Base-by-base conservation (phyloP, 2,888 invertebrate genomes). In the Cenopis cana region DNA sequence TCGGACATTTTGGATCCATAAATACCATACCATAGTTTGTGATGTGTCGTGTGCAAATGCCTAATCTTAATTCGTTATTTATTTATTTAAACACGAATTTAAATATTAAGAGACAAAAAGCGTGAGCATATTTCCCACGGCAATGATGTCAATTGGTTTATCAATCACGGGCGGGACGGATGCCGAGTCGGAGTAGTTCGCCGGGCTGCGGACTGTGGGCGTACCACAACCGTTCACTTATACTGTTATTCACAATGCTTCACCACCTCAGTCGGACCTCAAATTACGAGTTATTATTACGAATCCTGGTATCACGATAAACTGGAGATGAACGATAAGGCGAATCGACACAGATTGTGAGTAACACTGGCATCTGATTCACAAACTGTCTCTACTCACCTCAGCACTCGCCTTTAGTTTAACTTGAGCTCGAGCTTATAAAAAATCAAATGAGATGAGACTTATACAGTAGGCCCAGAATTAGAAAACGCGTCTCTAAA, bases 141-240 rank as follows among this genome's bases (percentile, higher is more conserved):
- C 89, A 91, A 91, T 92, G 80, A 87, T 87, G 86, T 85, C 84
- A 89, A 88, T 89, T 87, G 87, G 82, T 87, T 89, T 89, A 91
- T 91, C 91, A 92, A 92, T 92, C 90, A 88, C 85, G 75, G 75
- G 86, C 84, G 82, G 81, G 85, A 86, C 89, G 91, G 91, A 92
- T 91, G 90, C 84, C 79, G 81, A 77, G 82, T 18, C 83, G 84
- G 84, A 81, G 84, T 80, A 82, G 84, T 38, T 83, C 82, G 83
- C 79, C 83, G 85, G 81, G 76, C 81, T 75, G 75, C 77, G 74
- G 76, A 74, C 76, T 81, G 89, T 88, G 86, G 89, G 89, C 83
- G 85, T 86, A 77, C 75, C 75, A 84, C 41, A 46, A 46, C 46
- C 46, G 46, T 46, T 46, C 46, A 46, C 46, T 46, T 46, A 6